Conservation (phyloP, 1,140 invertebrate species). For the Daktulosphaira vitifoliae region DNA sequence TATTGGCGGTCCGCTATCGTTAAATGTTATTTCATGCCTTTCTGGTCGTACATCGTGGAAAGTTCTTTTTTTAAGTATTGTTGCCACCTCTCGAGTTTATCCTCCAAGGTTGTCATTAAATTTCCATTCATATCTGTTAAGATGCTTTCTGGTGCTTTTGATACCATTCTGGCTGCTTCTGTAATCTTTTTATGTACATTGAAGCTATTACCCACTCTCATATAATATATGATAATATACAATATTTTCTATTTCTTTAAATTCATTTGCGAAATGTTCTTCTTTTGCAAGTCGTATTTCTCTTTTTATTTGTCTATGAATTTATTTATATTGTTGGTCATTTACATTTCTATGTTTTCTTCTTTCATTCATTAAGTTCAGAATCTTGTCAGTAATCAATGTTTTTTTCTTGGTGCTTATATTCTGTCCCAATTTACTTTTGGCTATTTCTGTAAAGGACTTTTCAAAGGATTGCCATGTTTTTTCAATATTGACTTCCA, state of each 20-base stretch:
- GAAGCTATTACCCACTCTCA: slow-evolving; percentile 29
- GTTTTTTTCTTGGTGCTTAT: slow-evolving; percentile 14
- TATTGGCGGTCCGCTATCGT: neutral
- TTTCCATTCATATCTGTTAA: slow-evolving; percentile 32
- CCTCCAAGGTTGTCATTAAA: slow-evolving; percentile 31
- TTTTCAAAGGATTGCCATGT: neutral
- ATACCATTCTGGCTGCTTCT: slow-evolving; percentile 31
- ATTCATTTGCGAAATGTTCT: too few relatives aligned
- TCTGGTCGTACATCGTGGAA: neutral
- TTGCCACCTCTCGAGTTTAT: slow-evolving; percentile 34
- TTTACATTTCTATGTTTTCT: slow-evolving; percentile 37
- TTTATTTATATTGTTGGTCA: slow-evolving; percentile 30
- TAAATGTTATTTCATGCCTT: neutral
- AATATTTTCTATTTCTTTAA: slow-evolving; percentile 35
- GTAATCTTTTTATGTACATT: slow-evolving; percentile 35
- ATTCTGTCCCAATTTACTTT: slow-evolving; percentile 13
- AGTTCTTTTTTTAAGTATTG: slow-evolving; percentile 31
- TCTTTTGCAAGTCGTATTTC: slow-evolving; percentile 30
- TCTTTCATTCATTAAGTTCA: slow-evolving; percentile 34
- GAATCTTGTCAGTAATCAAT: slow-evolving; percentile 38
- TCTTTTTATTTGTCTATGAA: slow-evolving; percentile 4
- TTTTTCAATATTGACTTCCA: slow-evolving; percentile 7
- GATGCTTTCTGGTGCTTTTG: neutral
- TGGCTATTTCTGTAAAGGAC: slow-evolving; percentile 5
- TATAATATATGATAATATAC: too few relatives aligned